These are phyloP conservation scores for Lottia scabra DNA, from an alignment of 2,888 invertebrate genomes.

Conservation along the genomic window DNA sequence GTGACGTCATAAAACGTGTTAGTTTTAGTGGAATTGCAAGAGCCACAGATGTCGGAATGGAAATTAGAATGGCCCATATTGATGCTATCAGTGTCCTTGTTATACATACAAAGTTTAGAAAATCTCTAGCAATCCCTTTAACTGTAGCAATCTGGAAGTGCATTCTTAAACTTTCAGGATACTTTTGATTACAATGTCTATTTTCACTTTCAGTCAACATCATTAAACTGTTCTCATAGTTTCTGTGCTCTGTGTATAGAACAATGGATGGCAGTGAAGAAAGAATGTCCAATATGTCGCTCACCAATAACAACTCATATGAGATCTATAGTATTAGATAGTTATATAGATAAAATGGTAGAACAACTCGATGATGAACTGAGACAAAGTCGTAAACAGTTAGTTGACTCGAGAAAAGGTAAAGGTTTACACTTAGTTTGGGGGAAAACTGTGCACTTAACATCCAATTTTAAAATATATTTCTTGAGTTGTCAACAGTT, in stretches of 20 bases:
- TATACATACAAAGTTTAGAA: too few species aligned
- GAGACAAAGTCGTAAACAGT: slow-evolving; percentile 73
- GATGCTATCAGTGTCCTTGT: too few species aligned
- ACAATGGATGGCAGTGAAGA: slow-evolving; percentile 79
- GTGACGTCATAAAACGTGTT: too few species aligned
- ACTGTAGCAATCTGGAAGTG: too few species aligned
- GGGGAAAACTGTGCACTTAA: background rate
- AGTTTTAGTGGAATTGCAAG: too few species aligned
- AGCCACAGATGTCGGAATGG: too few species aligned
- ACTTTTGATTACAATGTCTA: too few species aligned
- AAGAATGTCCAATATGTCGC: slow-evolving; percentile 81
- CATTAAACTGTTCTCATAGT: slow-evolving; percentile 81
- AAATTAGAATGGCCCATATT: too few species aligned
- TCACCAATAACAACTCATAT: slow-evolving; percentile 50
- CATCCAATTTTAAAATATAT: too few species aligned
- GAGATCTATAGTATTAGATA: slow-evolving; percentile 75
- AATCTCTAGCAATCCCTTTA: too few species aligned
- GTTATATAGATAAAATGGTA: slow-evolving; percentile 80
- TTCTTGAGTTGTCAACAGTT: background rate
- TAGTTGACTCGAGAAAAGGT: slow-evolving; percentile 72
- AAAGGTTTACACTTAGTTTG: background rate
- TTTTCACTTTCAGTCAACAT: slow-evolving; percentile 72
- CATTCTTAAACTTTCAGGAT: too few species aligned
- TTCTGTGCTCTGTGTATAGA: slow-evolving; percentile 81
- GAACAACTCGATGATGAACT: slow-evolving; percentile 76